phyloP scores from a whole-genome alignment of 2,113 vertebrate genomes.

The Ceyx melanurus region DNA sequence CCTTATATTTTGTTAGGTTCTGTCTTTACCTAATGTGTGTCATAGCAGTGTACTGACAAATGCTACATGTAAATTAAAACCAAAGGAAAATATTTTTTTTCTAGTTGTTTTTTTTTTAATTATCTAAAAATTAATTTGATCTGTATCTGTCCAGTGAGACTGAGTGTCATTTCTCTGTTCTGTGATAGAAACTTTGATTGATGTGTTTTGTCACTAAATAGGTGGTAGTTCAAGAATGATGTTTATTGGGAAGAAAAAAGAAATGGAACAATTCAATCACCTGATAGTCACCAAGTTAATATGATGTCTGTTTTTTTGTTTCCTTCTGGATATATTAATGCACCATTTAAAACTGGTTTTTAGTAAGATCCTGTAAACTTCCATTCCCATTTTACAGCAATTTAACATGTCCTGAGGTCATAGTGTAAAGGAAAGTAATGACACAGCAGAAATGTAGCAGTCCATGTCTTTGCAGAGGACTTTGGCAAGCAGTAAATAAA shows the following conservation, averaged over 20 bases:
- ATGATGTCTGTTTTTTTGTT: background rate
- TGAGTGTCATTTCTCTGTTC: background rate
- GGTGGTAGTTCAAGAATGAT: background rate
- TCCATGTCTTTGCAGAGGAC: background rate
- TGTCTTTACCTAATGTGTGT: background rate
- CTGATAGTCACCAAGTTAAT: background rate
- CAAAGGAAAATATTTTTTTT: background rate
- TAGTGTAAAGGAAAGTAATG: background rate
- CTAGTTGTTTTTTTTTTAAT: accelerated
- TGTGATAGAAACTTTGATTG: background rate
- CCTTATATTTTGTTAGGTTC: background rate
- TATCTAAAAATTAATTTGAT: background rate
- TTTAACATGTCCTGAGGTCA: background rate
- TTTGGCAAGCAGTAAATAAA: background rate
- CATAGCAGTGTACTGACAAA: background rate
- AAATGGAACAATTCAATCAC: background rate
- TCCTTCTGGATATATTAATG: background rate
- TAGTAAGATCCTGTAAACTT: background rate
- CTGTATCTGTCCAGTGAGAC: background rate
- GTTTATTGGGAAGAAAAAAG: background rate
- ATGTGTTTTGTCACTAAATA: background rate
- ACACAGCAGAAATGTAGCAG: background rate
- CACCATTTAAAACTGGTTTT: background rate
- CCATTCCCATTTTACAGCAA: background rate
- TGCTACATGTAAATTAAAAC: background rate